Evolutionary conservation across 2,888 invertebrate species (phyloP).

Genomic region (Eremobia ochroleuca): DNA sequence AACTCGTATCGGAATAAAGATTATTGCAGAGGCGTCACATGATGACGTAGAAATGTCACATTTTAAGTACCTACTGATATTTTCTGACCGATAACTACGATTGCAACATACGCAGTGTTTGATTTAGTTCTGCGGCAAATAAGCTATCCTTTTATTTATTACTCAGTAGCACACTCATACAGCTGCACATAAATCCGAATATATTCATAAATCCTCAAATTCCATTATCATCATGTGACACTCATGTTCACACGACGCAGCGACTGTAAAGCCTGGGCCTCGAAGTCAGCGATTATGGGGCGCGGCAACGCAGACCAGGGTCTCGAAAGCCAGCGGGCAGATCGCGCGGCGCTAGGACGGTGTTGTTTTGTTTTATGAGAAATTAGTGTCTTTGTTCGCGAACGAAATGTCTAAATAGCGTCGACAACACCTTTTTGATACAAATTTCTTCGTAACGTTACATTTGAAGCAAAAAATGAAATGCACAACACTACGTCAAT

Average conservation of each 20-base stretch:
- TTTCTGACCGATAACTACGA: neutral
- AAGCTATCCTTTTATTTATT: neutral
- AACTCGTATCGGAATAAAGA: neutral
- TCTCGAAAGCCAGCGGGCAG: no score
- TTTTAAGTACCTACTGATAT: neutral
- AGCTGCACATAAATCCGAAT: neutral
- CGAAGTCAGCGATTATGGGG: no score
- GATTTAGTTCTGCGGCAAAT: neutral
- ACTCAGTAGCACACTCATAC: neutral
- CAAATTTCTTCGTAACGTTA: no score
- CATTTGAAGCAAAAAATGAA: no score
- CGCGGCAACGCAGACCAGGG: no score
- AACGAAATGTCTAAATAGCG: no score
- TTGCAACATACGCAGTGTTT: neutral
- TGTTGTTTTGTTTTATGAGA: no score
- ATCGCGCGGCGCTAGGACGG: no score
- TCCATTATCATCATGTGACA: conserved; percentile 18
- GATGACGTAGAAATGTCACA: neutral
- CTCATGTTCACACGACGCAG: conserved; percentile 1
- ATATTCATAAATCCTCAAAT: conserved; percentile 33
- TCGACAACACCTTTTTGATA: no score
- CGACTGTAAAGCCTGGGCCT: no score
- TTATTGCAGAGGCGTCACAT: neutral
- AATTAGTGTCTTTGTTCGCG: no score
- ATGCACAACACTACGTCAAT: no score